Evolutionary conservation across 2,113 vertebrate species (phyloP), one percentile per base, ranked within the genome.

Genomic region (Stictonetta naevosa): DNA sequence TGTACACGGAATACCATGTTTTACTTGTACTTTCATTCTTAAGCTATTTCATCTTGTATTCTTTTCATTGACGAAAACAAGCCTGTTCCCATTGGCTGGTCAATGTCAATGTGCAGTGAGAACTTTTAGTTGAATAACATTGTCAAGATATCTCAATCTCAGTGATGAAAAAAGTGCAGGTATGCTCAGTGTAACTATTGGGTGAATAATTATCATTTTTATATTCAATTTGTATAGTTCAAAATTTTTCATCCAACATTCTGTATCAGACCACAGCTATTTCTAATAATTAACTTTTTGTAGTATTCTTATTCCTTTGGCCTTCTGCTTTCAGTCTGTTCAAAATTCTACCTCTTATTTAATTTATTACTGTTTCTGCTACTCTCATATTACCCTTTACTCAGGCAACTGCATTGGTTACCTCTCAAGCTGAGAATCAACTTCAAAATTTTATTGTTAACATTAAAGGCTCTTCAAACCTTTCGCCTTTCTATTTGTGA

Each of bases 371-470:
- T 88, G 13, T 31, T 83, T 93, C 68, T 94, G 26, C 64, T 90
- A 38, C 63, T 96, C 94, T 94, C 69, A 78, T 90, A 68, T 96
- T 94, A 96, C 83, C 56, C 64, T 92, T 90, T 68, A 92, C 56
- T 86, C 52, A 78, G 56, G 60, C 79, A 94, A 92, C 42, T 14
- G 42, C 64, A 84, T 8, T 92, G 94, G 56, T 50, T 93, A 83
- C 73, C 40, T 90, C 76, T 86, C 95, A 95, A 93, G 86, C 79
- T 88, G 66, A 94, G 90, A 95, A 96, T 86, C 68, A 93, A 84
- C 90, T 84, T 95, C 85, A 92, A 92, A 95, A 95, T 95, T 95
- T 96, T 96, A 96, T 94, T 96, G 85, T 94, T 94, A 92, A 93
- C 83, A 94, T 95, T 96, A 97, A 97, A 96, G 85, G 60, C 90